phyloP scores from a whole-genome alignment of 2,797 vertebrate species.

The Hephaestus fuliginosus region DNA sequence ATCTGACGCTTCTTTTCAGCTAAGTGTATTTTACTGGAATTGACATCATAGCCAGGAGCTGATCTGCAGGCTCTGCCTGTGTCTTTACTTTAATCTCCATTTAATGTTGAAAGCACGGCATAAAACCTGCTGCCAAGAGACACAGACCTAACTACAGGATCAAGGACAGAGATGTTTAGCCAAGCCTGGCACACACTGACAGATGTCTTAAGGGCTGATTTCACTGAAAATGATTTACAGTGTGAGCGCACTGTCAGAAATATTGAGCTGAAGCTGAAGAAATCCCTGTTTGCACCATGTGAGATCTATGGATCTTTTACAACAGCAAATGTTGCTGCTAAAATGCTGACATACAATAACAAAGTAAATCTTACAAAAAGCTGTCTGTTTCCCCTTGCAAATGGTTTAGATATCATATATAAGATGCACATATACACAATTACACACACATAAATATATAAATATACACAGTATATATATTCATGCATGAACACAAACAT shows the following conservation, averaged over 20 bases:
- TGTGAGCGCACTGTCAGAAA: constrained; percentile 10
- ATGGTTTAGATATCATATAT: neutral
- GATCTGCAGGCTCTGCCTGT: constrained; percentile 47
- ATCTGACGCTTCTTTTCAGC: constrained; percentile 40
- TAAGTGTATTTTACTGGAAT: constrained; percentile 43
- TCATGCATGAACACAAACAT: neutral
- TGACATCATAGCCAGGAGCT: constrained; percentile 46
- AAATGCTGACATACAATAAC: neutral
- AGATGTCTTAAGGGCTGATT: constrained; percentile 40
- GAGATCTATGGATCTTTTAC: constrained; percentile 6
- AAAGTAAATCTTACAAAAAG: constrained; percentile 6
- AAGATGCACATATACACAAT: neutral
- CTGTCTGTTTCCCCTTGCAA: neutral
- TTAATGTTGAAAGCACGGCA: constrained; percentile 59
- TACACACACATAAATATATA: neutral
- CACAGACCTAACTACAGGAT: constrained; percentile 46
- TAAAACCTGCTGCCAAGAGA: constrained; percentile 64
- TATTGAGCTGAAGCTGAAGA: constrained; percentile 5
- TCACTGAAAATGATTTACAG: constrained; percentile 22
- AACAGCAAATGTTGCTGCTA: neutral
- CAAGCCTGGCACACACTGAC: constrained; percentile 38
- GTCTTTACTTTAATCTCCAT: constrained; percentile 66
- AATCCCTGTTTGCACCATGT: constrained; percentile 8
- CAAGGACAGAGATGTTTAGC: constrained; percentile 56
- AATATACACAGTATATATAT: neutral